A percentile compares a stretch with the other conserved stretches of the same genome.
Evolutionary conservation across 1,140 invertebrate species (phyloP).

Genomic region (Chironomus striatipennis): DNA sequence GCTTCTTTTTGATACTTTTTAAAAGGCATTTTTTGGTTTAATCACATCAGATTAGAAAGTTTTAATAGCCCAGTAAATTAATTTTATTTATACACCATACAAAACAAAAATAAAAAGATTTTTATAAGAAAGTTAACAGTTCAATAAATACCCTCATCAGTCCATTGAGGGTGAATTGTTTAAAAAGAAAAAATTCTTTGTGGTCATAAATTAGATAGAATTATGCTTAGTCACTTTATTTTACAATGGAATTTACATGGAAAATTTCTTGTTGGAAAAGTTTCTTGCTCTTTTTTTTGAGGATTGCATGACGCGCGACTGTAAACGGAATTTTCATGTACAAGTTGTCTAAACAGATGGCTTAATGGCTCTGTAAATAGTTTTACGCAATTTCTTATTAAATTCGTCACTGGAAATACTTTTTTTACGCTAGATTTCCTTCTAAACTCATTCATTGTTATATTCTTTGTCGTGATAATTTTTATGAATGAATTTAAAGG

Average conservation of each 20-base stretch:
- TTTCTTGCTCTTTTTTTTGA: background rate
- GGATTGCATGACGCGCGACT: background rate
- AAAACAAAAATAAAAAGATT: too few relatives aligned
- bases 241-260: background rate
- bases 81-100: background rate
- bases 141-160: background rate
- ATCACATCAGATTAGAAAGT: background rate
- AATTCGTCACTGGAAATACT: background rate
- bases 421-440: too few relatives aligned
- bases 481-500: too few relatives aligned
- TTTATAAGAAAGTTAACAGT: background rate
- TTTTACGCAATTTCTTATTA: background rate
- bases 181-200: background rate
- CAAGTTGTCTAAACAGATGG: background rate
- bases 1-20: background rate
- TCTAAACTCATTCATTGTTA: too few relatives aligned
- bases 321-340: background rate
- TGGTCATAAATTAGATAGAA: background rate
- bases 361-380: background rate
- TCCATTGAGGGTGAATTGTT: background rate
- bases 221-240: background rate
- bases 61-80: background rate
- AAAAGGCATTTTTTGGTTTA: background rate
- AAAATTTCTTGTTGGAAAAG: too few relatives aligned
- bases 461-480: too few relatives aligned